phyloP scores from a whole-genome alignment of 2,797 vertebrate species.

The Staurois parvus region DNA sequence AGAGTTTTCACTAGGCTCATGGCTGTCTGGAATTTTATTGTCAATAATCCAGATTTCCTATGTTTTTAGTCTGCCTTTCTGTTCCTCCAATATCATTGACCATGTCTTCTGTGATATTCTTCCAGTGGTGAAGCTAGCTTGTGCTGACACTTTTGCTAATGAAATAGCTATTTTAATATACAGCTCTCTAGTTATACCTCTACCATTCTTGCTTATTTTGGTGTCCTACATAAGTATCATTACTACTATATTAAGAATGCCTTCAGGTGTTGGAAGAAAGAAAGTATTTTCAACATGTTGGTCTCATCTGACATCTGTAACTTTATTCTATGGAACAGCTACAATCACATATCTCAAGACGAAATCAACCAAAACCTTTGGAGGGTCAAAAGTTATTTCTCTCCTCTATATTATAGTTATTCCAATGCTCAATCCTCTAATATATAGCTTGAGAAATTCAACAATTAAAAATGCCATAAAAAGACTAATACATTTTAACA shows the following conservation, averaged over 20 bases:
- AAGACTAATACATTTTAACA: neutral
- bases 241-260: slow-evolving; percentile 51
- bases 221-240: slow-evolving; percentile 63
- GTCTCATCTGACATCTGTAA: slow-evolving; percentile 64
- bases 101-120: slow-evolving; percentile 61
- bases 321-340: slow-evolving; percentile 65
- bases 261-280: neutral
- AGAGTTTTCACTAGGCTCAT: slow-evolving; percentile 11
- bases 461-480: slow-evolving; percentile 27
- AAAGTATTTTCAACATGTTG: slow-evolving; percentile 66
- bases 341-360: slow-evolving; percentile 64
- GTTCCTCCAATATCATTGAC: slow-evolving; percentile 46
- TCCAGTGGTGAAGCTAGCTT: slow-evolving; percentile 50
- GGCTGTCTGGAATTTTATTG: slow-evolving; percentile 25
- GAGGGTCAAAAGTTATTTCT: slow-evolving; percentile 61
- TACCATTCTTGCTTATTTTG: slow-evolving; percentile 67
- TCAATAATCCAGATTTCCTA: slow-evolving; percentile 30
- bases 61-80: slow-evolving; percentile 48
- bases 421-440: slow-evolving; percentile 65
- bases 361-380: slow-evolving; percentile 50
- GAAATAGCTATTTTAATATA: slow-evolving; percentile 38
- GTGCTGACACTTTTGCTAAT: slow-evolving; percentile 52
- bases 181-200: slow-evolving; percentile 61
- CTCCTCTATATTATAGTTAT: slow-evolving; percentile 63
- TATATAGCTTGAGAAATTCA: slow-evolving; percentile 62